Base-by-base conservation (phyloP, 64 coral and sea anemone species). In the Pocillopora damicornis region DNA sequence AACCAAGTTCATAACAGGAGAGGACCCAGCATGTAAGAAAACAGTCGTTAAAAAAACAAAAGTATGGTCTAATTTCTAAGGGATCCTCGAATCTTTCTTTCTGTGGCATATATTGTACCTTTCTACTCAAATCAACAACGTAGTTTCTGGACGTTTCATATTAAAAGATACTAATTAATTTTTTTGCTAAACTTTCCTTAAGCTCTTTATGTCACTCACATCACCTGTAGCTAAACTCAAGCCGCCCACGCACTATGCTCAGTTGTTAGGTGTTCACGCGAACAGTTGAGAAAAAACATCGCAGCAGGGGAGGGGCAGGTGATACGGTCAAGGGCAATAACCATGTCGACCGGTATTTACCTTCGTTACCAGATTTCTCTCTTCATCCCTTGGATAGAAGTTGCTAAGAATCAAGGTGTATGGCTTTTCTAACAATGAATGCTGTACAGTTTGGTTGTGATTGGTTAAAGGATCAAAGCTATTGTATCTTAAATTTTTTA, bases 251-350 rank as follows among this genome's bases (percentile, higher is more conserved):
- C 13, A 6, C 15, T 30, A 1, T 38, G 35, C 20, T 10, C 12
- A 71, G 67, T 71, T 71, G 64, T 37, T 42, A 57, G 13, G 63
- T 35, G 13, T 20, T 85, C 81, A 85, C 81, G 81, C 81, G 65
- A 85, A 72, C 81, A 85, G 22, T 72, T 35, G 37, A 72, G 30
- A 37, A 37, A 82, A 77, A 82, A 82, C 80, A 85, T 72, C 63
- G 20, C 81, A 85, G 81, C 72, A 8, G 81, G 81, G 12, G 63
- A 72, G 81, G 64, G 81, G 22, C 81, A 85, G 81, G 81, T 85
- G 81, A 37, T 23, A 26, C 57, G 13, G 25, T 71, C 67, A 11
- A 71, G 67, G 6, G n/a, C 67, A 69, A 22, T 23, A 23, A 30
- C 30, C 30, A 30, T 30, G 30, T 30, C 63, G 5, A 20, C 65